phyloP scores from a whole-genome alignment of 1,140 invertebrate genomes.

The Zophobas morio region DNA sequence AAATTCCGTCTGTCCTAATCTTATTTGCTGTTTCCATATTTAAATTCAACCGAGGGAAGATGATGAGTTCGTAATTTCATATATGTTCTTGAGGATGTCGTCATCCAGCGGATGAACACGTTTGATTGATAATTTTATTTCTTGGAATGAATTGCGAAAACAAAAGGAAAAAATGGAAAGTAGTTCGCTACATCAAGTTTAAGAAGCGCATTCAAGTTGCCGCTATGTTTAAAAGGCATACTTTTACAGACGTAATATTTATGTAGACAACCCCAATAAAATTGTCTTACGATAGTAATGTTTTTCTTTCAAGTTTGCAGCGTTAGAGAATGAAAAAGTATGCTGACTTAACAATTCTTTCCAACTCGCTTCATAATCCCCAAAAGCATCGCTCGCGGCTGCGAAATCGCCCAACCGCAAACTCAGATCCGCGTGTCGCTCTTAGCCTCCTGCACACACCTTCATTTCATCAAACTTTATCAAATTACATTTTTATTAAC shows the following conservation, averaged over 20 bases:
- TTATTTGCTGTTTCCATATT: conserved; percentile 57
- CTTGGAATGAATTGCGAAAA: conserved; percentile 54
- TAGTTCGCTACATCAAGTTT: conserved; percentile 53
- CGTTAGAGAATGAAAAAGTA: conserved; percentile 57
- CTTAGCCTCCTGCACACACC: conserved; percentile 39
- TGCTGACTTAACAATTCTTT: conserved; percentile 59
- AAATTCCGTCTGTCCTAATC: conserved; percentile 52
- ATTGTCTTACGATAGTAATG: conserved; percentile 56
- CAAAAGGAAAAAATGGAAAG: conserved; percentile 50
- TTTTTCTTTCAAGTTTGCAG: conserved; percentile 52
- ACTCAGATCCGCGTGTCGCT: conserved; percentile 48
- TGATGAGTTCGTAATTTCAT: conserved; percentile 55
- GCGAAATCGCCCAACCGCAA: conserved; percentile 50
- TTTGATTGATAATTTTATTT: conserved; percentile 57
- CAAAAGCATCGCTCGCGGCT: conserved; percentile 57
- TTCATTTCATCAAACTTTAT: conserved; percentile 41
- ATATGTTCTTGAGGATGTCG: conserved; percentile 53
- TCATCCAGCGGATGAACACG: conserved; percentile 53
- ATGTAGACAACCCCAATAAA: conserved; percentile 57
- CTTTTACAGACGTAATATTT: conserved; percentile 52
- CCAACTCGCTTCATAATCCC: conserved; percentile 59
- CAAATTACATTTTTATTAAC: conserved; percentile 42
- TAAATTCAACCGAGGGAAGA: conserved; percentile 52
- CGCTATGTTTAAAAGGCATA: conserved; percentile 52
- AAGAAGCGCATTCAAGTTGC: conserved; percentile 52